Evolutionary conservation across 1,140 invertebrate species (phyloP).

Genomic region (Drosophila kikkawai): DNA sequence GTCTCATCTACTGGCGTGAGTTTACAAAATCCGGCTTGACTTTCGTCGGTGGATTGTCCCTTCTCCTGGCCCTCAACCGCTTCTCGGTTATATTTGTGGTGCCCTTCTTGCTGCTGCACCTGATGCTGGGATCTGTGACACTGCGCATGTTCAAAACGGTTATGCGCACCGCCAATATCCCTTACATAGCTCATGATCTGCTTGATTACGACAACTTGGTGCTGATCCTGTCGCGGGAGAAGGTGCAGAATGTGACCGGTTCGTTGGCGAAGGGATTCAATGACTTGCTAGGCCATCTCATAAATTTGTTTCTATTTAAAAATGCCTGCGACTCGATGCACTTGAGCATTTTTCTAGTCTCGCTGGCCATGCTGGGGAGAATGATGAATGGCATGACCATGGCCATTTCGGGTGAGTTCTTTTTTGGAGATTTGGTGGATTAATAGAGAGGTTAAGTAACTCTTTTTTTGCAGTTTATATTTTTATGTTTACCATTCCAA

Average conservation of each 20-base stretch:
- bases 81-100: slow-evolving; percentile 98
- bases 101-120: slow-evolving; percentile 94
- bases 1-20: slow-evolving; percentile 98
- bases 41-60: slow-evolving; percentile 93
- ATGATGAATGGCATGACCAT: background rate
- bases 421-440: too few species aligned
- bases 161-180: slow-evolving; percentile 89
- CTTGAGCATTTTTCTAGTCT: background rate
- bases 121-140: slow-evolving; percentile 92
- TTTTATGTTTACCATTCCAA: background rate
- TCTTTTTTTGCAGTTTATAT: background rate
- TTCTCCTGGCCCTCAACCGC: slow-evolving; percentile 95
- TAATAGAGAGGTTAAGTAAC: too few species aligned
- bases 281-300: background rate
- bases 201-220: slow-evolving; percentile 84
- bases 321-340: background rate
- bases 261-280: background rate
- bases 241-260: background rate
- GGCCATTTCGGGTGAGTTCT: too few species aligned
- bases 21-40: slow-evolving; percentile 96
- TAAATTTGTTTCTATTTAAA: background rate
- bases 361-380: background rate
- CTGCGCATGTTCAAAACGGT: slow-evolving; percentile 98
- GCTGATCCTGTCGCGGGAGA: slow-evolving; percentile 69
- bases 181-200: background rate